Conservation (phyloP, 2,797 vertebrate species). For the Falco cherrug region DNA sequence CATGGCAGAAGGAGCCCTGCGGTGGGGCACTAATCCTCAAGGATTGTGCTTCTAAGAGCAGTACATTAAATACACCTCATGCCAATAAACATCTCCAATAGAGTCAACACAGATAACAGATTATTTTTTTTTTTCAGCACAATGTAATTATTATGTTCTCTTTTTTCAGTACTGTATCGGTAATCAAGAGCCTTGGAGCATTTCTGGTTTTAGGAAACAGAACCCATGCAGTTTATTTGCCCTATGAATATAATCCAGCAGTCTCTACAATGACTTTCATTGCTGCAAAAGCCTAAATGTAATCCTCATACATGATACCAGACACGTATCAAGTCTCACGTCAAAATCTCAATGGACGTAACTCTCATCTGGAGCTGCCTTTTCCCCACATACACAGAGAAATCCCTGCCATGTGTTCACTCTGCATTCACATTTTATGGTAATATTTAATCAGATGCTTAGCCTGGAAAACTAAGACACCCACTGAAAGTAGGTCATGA, state of each 20-base stretch:
- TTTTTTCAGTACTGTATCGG: background rate
- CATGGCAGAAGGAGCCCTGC: background rate
- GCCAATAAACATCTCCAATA: background rate
- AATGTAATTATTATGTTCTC: background rate
- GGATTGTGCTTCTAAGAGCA: background rate
- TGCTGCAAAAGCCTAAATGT: background rate
- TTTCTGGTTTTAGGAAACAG: background rate
- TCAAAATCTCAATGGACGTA: background rate
- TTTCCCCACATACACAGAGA: background rate
- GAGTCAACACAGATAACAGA: background rate
- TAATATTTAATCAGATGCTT: slow-evolving; percentile 30
- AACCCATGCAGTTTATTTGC: background rate
- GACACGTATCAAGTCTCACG: background rate
- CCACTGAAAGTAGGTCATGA: slow-evolving; percentile 35
- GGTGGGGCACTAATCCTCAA: background rate
- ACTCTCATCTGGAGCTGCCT: background rate
- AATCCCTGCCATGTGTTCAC: background rate
- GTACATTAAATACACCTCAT: background rate
- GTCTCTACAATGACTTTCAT: background rate
- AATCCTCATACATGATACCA: background rate
- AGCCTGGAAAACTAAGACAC: background rate
- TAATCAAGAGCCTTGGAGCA: background rate
- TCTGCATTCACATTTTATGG: background rate
- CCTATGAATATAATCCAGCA: background rate
- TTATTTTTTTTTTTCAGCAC: background rate